Base-by-base conservation (phyloP, 2,797 vertebrate species). In the Mallotus villosus region DNA sequence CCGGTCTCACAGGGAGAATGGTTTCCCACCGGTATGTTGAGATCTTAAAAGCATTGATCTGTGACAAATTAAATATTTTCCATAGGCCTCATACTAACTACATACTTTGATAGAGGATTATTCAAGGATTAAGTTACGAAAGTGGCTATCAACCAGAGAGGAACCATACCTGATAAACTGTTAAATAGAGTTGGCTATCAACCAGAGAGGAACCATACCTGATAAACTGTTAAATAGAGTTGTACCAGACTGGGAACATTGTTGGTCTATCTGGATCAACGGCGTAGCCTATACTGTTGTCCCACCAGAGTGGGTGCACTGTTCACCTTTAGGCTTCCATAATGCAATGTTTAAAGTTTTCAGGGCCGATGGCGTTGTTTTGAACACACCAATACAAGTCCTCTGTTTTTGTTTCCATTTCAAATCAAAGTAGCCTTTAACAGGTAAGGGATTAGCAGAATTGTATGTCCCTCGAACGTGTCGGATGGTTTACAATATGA, bases 31-130 rank as follows among this genome's bases (percentile, higher is more conserved):
- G 68, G 58, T 63, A 51, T 79, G 74, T 49, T 49, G 70, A 67
- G 81, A 80, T 81, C 69, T 75, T 66, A 65, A 70, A 74, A 71
- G 73, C 37, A 25, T 63, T 83, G 81, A 83, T 82, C 75, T 70
- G 66, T 51, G 71, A 82, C 77, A 67, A 81, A 82, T 75, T 71
- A 70, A 67, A 78, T 81, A 76, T 66, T 29, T 74, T 75, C 79
- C 76, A 76, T 77, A 75, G 34, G 64, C 49, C 49, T 37, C 67
- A 55, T 25, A 53, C 59, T n/a, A 37, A 53, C 68, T 21, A 57
- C 66, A 67, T 69, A 46, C 57, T 82, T 81, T 81, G 76, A 78
- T 76, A 78, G 72, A 76, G 75, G 82, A 83, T 85, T 85, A 85
- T 82, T 82, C 73, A 77, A 78, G 74, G 80, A 80, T 81, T 77